Base-by-base conservation (phyloP, 2,888 invertebrate genomes). In the Stenchaetothrips biformis region DNA sequence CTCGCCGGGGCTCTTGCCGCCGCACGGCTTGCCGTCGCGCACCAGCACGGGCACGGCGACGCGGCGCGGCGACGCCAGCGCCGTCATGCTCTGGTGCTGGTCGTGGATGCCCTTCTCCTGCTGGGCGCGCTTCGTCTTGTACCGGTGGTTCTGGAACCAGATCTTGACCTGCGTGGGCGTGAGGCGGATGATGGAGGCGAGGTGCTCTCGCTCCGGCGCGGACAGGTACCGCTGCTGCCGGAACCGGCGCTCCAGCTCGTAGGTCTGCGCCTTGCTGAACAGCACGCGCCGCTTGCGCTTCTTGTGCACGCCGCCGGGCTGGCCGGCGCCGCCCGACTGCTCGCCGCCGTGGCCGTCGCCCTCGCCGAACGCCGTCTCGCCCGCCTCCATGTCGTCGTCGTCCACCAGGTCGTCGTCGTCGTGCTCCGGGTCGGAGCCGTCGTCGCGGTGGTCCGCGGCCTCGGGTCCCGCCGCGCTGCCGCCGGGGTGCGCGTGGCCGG, bases 131-230 rank as follows among this genome's bases (percentile, higher is more conserved):
- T 99, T 99, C 85, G 98, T 97, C 90, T 99, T 99, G 89, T 99
- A 99, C 85, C 97, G 93, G 87, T 99, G 99, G 87, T 98, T 98
- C 87, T 98, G 98, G 89, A 99, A 99, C 99, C 99, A 99, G 85
- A 99, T 99, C 88, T 98, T 98, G 81, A 90, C 87, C 89, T 99
- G 99, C 3, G 98, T 99, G 0, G 99, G 99, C 2, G 99, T 98
- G 81, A 99, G 89, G 81, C 96, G 91, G 83, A 99, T 99, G 84
- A 97, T 90, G 83, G 95, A 95, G 3, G 99, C 99, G 83, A 99
- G 89, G 86, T 98, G 98, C 86, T 99, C 99, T 59, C 99, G 88
- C 87, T 99, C 99, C 0, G 99, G 99, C 0, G 99, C 99, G 3
- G 98, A 98, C 21, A 99, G 90, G 87, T 99, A 99, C 83, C 97